phyloP scores from a whole-genome alignment of 2,113 vertebrate species.

The Phrynocephalus versicolor region DNA sequence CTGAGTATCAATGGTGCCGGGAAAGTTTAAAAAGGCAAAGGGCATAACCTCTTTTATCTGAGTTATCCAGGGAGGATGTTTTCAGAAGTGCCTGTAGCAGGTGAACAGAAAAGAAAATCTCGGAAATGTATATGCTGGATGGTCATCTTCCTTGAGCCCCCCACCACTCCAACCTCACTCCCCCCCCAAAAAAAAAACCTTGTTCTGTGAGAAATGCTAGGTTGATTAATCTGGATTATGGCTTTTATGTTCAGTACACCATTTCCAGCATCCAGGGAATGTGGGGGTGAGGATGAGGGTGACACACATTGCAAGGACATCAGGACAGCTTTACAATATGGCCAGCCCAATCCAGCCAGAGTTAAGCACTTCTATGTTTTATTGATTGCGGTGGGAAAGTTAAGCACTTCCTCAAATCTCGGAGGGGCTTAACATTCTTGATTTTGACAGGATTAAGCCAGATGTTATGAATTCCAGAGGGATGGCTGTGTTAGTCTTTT shows the following conservation, averaged over 20 bases:
- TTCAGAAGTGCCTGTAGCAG: slow-evolving; percentile 9
- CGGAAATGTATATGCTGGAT: background rate
- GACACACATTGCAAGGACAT: background rate
- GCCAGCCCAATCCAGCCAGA: background rate
- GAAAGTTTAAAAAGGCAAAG: slow-evolving; percentile 19
- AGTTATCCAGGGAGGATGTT: slow-evolving; percentile 3
- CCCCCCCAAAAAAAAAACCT: background rate
- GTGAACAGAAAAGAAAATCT: slow-evolving; percentile 15
- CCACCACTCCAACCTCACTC: no score
- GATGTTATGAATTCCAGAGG: no score
- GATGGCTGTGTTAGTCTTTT: no score
- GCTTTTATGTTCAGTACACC: background rate
- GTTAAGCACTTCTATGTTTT: background rate
- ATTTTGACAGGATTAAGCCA: background rate
- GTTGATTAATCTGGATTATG: background rate
- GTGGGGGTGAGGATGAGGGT: no score
- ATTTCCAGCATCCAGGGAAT: no score
- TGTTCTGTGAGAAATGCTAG: slow-evolving; percentile 1
- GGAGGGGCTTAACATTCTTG: background rate
- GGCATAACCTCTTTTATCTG: slow-evolving; percentile 18
- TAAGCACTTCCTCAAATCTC: background rate
- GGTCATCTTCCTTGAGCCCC: background rate
- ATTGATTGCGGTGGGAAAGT: background rate
- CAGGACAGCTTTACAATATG: background rate
- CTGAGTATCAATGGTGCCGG: slow-evolving; percentile 2